These are phyloP conservation scores for Trissoscelio sp. DNA, from an alignment of 2,888 invertebrate species.

Conservation along the genomic window DNA sequence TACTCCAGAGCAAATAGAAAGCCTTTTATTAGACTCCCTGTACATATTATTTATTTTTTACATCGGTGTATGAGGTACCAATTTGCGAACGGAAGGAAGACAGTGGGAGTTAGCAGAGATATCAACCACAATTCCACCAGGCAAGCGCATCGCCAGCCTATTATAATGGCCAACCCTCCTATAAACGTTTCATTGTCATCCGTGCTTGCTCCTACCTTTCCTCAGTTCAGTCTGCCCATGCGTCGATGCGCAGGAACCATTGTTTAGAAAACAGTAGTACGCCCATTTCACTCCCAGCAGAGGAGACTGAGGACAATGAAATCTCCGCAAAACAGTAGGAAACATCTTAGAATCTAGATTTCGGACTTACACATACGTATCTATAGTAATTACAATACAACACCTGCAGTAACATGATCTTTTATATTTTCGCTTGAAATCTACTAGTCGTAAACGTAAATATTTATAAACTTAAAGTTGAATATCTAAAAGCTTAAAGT, in stretches of 20 bases:
- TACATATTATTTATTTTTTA: too few species aligned
- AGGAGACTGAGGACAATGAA: constrained; percentile 22
- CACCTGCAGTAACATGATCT: too few species aligned
- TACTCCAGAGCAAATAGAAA: too few species aligned
- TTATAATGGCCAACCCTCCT: constrained; percentile 82
- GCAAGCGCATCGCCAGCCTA: constrained; percentile 82
- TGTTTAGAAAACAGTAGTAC: constrained; percentile 80
- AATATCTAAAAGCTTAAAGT: too few species aligned
- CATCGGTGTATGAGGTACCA: too few species aligned
- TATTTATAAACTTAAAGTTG: too few species aligned
- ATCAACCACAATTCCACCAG: constrained; percentile 76
- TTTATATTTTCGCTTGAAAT: too few species aligned
- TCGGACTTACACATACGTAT: too few species aligned
- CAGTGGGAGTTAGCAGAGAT: constrained; percentile 10
- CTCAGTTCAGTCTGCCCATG: constrained; percentile 79
- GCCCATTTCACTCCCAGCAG: constrained; percentile 72
- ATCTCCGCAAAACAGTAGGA: constrained; percentile 9
- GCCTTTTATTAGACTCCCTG: too few species aligned
- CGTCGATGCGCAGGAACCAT: constrained; percentile 82
- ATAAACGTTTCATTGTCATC: constrained; percentile 81
- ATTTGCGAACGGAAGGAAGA: background rate
- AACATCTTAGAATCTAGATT: background rate
- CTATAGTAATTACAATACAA: too few species aligned
- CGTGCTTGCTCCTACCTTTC: constrained; percentile 69
- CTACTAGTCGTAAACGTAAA: too few species aligned